Conservation (phyloP, 2,888 invertebrate species). For the Lampropteryx suffumata region DNA sequence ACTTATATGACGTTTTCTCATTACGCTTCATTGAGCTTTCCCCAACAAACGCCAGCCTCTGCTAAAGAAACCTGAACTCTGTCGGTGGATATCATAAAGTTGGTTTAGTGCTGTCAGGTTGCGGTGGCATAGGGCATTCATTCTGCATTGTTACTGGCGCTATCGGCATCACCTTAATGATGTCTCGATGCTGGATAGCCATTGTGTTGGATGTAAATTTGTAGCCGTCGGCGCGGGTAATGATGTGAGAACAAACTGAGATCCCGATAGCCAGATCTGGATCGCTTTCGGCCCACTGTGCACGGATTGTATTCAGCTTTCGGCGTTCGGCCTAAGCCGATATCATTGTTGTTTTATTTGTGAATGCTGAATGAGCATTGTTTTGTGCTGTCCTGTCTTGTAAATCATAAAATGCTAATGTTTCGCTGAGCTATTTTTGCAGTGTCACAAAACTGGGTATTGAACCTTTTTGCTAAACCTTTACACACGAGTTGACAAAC, state of each 20-base stretch:
- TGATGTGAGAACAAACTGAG: constrained; percentile 83
- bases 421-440: constrained; percentile 29
- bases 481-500: constrained; percentile 58
- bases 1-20: constrained; percentile 78
- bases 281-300: constrained; percentile 73
- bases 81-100: constrained; percentile 43
- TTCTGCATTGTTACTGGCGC: constrained; percentile 64
- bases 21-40: constrained; percentile 40
- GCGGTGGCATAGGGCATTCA: constrained; percentile 52
- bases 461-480: constrained; percentile 27
- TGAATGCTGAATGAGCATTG: constrained; percentile 56
- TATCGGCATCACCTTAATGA: constrained; percentile 84
- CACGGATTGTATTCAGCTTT: constrained; percentile 69
- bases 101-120: constrained; percentile 40
- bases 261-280: constrained; percentile 79
- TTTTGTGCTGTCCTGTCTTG: constrained; percentile 55
- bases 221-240: constrained; percentile 83
- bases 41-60: constrained; percentile 53
- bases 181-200: constrained; percentile 83
- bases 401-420: constrained; percentile 52
- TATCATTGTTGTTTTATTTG: constrained; percentile 57
- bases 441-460: constrained; percentile 30
- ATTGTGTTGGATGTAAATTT: constrained; percentile 83
- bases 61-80: constrained; percentile 40
- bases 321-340: constrained; percentile 55